A percentile compares a stretch with the other conserved stretches of the same genome.
Evolutionary conservation across 2,113 vertebrate species (phyloP).

Genomic region (Dendrocopos noguchii): DNA sequence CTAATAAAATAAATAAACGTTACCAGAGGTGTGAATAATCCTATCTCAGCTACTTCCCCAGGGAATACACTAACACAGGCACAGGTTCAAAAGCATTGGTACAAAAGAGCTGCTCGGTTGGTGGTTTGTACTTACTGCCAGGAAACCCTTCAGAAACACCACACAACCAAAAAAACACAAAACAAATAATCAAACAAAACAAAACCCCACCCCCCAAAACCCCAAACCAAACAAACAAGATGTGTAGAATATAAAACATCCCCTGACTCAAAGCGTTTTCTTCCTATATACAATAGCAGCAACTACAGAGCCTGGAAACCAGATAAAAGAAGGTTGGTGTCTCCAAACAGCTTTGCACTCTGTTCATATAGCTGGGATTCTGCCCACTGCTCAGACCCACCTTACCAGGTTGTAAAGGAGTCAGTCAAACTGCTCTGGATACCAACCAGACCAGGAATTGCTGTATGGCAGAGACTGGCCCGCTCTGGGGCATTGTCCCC

Average conservation of each 20-base stretch:
- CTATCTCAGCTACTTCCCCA: not conserved
- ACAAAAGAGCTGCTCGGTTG: not conserved
- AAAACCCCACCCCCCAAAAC: not conserved
- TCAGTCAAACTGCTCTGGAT: accelerated
- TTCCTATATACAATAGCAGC: not conserved
- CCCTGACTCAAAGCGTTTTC: not conserved
- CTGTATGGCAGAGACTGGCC: accelerated
- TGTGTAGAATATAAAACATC: not conserved
- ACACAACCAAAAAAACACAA: not conserved
- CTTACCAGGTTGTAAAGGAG: not conserved
- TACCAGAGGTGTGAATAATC: not conserved
- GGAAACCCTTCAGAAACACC: not conserved
- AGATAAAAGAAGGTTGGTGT: not conserved
- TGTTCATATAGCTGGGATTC: not conserved
- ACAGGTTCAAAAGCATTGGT: not conserved
- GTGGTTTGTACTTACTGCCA: not conserved
- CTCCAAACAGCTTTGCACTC: not conserved
- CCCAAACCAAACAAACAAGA: not conserved
- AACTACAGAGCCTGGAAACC: not conserved
- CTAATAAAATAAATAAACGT: slow-evolving; percentile 17
- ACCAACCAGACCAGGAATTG: not conserved
- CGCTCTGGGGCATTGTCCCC: not conserved
- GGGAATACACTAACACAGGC: not conserved
- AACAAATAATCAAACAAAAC: not conserved
- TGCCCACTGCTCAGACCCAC: not conserved